Base-by-base conservation (phyloP, 2,888 invertebrate species). In the Teleogryllus oceanicus region DNA sequence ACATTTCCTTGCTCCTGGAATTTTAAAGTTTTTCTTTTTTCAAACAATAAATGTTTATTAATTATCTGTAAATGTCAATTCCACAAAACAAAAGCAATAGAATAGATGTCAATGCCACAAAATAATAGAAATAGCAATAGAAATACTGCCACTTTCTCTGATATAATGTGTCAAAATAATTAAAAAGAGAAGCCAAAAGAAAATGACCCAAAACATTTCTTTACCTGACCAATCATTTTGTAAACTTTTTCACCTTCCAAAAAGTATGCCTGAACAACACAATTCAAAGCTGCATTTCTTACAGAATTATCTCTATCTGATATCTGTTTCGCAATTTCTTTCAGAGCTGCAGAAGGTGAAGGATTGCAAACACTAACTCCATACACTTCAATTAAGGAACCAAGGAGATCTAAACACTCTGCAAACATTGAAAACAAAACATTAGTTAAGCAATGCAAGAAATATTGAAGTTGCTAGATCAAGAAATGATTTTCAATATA, bases 241-340 rank as follows among this genome's bases (percentile, higher is more conserved):
- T 94, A 96, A 0, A 98, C 90, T 86, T 91, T 93, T 84, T 99
- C 99, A 0, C 98, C 98, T 82, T 96, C 94, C 51, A 96, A 89
- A 87, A 94, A 94, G 87, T 96, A 98, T 0, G 95, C 97, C 83
- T 94, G 92, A 0, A 98, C 94, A 80, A 98, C 92, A 84, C 96
- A 95, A 89, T 98, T 99, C 78, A 99, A 90, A 1, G 99, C 98
- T 0, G 98, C 97, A 85, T 96, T 98, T 77, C 99, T 91, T 75
- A 99, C 99, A 2, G 94, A 93, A 88, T 97, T 98, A 87, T 99
- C 99, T 49, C 98, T 89, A 88, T 99, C 98, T 0, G 96, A 94
- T 85, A 99, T 98, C 86, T 98, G 97, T 75, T 94, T 93, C 0
- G 98, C 98, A 21, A 99, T 92, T 88, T 96, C 95, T 86, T 95